Evolutionary conservation across 2,113 vertebrate genomes (phyloP).

Genomic region (Amphiprion ocellaris): DNA sequence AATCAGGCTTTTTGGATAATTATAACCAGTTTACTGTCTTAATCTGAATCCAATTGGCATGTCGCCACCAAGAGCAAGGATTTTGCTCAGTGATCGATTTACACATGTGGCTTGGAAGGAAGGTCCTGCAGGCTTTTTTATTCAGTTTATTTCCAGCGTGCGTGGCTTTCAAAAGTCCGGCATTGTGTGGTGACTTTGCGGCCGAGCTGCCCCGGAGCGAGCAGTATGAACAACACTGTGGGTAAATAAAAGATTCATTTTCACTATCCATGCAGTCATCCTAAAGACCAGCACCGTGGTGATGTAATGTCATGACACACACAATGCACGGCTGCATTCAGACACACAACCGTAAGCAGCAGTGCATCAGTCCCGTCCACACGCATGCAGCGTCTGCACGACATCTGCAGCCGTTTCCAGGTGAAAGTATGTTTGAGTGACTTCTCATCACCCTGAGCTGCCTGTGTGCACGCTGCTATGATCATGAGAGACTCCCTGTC

Average conservation of each 20-base stretch:
- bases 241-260: slow-evolving; percentile 69
- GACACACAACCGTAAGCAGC: slow-evolving; percentile 20
- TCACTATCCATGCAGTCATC: slow-evolving; percentile 64
- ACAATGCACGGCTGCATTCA: slow-evolving; percentile 16
- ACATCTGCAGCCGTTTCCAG: slow-evolving; percentile 42
- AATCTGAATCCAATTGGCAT: not conserved
- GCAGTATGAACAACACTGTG: slow-evolving; percentile 39
- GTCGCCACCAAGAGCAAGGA: not conserved
- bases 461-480: slow-evolving; percentile 61
- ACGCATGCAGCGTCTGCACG: not conserved
- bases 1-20: not conserved
- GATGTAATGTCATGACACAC: slow-evolving; percentile 53
- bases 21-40: not conserved
- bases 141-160: slow-evolving; percentile 11
- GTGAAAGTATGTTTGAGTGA: slow-evolving; percentile 24
- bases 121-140: not conserved
- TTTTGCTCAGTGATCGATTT: slow-evolving; percentile 22
- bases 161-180: not conserved
- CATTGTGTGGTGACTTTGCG: slow-evolving; percentile 21
- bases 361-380: not conserved
- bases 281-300: slow-evolving; percentile 34
- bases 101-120: not conserved
- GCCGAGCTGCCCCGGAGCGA: slow-evolving; percentile 37
- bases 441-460: slow-evolving; percentile 27
- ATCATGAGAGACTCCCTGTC: slow-evolving; percentile 80